Evolutionary conservation across 1,140 invertebrate genomes (phyloP).

Genomic region (Pentalonia nigronervosa): DNA sequence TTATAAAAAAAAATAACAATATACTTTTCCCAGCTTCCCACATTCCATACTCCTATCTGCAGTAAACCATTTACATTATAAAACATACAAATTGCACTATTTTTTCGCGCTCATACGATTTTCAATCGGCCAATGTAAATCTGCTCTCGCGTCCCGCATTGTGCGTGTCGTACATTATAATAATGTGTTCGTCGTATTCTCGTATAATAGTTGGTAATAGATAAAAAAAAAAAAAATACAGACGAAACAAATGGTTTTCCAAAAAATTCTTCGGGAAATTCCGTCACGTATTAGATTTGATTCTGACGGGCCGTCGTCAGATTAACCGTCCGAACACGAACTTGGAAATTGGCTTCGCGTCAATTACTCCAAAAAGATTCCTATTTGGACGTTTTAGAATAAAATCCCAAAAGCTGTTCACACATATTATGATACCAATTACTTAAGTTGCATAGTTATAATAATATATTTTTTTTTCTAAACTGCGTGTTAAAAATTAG

Average conservation of each 20-base stretch:
- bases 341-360: background rate
- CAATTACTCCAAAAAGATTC: background rate
- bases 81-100: background rate
- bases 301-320: background rate
- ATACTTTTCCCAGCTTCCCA: background rate
- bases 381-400: background rate
- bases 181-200: background rate
- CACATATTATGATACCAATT: background rate
- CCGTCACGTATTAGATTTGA: slow-evolving; percentile 34
- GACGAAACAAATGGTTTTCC: background rate
- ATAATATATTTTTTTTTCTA: background rate
- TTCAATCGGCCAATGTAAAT: slow-evolving; percentile 18
- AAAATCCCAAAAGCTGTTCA: too few species aligned
- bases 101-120: background rate
- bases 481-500: too few species aligned
- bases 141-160: background rate
- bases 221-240: background rate
- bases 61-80: background rate
- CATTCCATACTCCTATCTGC: too few species aligned
- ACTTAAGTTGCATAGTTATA: background rate
- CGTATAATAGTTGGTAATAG: background rate
- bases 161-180: background rate
- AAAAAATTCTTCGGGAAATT: background rate
- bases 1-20: background rate
- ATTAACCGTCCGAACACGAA: background rate